Evolutionary conservation across 2,888 invertebrate species (phyloP).

Genomic region (Halocaridina rubra): DNA sequence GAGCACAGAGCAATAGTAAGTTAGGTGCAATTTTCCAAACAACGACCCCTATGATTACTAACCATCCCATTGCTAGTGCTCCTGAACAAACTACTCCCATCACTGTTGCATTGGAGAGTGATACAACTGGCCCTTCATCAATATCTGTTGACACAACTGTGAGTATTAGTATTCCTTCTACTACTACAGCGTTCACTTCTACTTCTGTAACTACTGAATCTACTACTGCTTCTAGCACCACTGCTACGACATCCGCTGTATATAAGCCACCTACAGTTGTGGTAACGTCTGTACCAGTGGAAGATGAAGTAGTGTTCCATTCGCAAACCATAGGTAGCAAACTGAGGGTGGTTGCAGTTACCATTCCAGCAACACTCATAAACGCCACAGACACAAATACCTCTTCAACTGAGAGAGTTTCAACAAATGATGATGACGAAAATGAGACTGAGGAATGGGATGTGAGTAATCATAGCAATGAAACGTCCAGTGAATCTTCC

Average conservation of each 20-base stretch:
- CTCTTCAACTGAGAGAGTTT: background rate
- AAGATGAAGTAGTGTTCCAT: background rate
- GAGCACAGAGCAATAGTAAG: no score
- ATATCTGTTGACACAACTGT: background rate
- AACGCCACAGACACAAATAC: background rate
- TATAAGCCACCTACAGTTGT: no score
- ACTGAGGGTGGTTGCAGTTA: no score
- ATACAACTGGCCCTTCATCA: background rate
- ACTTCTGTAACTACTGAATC: background rate
- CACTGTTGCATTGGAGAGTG: background rate
- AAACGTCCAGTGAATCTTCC: slow-evolving; percentile 15
- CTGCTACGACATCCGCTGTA: no score
- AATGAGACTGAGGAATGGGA: background rate
- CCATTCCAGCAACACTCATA: background rate
- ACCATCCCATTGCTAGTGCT: background rate
- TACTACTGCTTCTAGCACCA: background rate
- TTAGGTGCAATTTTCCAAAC: no score
- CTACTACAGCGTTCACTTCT: background rate
- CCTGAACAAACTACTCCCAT: background rate
- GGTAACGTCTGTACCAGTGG: no score
- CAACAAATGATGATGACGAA: background rate
- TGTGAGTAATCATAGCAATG: background rate
- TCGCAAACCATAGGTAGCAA: no score
- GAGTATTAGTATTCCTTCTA: background rate
- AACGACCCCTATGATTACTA: background rate